A percentile compares a stretch with the other conserved stretches of the same genome.
phyloP scores from a whole-genome alignment of 2,113 vertebrate genomes.

The Trichomycterus rosablanca region DNA sequence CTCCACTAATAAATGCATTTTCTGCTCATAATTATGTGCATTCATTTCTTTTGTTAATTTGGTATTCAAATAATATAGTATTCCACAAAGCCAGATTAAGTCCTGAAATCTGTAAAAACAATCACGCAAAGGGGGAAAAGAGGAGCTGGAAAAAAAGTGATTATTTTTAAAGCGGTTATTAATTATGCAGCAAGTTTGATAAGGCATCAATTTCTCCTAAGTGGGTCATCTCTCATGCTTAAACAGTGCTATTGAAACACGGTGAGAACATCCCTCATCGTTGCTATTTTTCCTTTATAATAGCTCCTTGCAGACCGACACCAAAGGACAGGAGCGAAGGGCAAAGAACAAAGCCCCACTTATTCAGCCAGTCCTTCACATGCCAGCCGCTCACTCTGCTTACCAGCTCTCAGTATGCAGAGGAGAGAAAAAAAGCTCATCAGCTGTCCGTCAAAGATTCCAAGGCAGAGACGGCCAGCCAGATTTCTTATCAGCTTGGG shows the following conservation, averaged over 20 bases:
- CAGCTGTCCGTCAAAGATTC: constrained; percentile 38
- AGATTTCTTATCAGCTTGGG: constrained; percentile 40
- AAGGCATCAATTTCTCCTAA: constrained; percentile 21
- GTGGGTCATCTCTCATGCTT: constrained; percentile 30
- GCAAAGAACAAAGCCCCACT: constrained; percentile 31
- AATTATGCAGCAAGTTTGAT: constrained; percentile 32
- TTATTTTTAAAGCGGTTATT: constrained; percentile 13
- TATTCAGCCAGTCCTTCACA: constrained; percentile 27
- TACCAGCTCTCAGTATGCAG: constrained; percentile 15
- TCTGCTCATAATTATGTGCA: constrained; percentile 29
- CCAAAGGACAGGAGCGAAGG: constrained; percentile 45
- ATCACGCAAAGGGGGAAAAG: constrained; percentile 4
- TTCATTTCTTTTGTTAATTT: constrained; percentile 31
- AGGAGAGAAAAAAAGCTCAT: not conserved
- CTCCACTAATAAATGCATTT: no score
- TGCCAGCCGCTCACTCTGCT: constrained; percentile 20
- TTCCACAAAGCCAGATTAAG: constrained; percentile 15
- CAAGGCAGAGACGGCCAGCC: constrained; percentile 19
- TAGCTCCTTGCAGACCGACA: constrained; percentile 11
- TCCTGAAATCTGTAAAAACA: constrained; percentile 18
- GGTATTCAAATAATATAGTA: constrained; percentile 16
- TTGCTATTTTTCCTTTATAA: constrained; percentile 14
- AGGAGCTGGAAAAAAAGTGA: constrained; percentile 1
- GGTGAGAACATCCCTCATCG: constrained; percentile 25
- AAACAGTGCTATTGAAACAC: constrained; percentile 15